phyloP scores from a whole-genome alignment of 2,113 vertebrate species.

The Saimiri boliviensis region DNA sequence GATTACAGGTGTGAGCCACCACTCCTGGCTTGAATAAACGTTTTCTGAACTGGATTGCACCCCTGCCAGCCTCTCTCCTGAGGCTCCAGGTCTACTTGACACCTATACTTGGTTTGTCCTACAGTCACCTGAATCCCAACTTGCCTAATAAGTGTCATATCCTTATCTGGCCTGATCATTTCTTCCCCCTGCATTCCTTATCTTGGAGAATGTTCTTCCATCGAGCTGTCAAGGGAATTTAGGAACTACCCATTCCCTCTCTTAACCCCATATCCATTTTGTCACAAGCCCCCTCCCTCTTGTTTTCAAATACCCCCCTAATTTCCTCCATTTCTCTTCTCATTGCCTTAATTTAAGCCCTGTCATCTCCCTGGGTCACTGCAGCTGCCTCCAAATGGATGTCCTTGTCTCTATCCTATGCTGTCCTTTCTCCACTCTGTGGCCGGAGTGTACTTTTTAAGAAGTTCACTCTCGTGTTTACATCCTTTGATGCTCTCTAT shows the following conservation, averaged over 20 bases:
- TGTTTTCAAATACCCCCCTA: not conserved
- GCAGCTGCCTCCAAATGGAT: not conserved
- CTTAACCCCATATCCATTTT: not conserved
- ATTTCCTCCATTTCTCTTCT: not conserved
- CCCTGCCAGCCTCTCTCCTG: not conserved
- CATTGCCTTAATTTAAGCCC: not conserved
- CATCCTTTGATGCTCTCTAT: not conserved
- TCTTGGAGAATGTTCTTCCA: not conserved
- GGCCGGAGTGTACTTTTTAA: not conserved
- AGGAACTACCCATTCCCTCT: not conserved
- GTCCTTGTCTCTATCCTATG: not conserved
- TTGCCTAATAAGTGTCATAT: not conserved
- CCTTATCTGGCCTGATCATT: not conserved
- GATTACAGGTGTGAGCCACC: too few species aligned
- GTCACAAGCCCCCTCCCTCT: not conserved
- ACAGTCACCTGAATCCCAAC: not conserved
- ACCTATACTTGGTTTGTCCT: not conserved
- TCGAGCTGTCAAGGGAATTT: not conserved
- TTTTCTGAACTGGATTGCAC: not conserved
- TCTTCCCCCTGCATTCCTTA: not conserved
- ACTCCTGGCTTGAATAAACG: accelerated
- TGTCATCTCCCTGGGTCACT: not conserved
- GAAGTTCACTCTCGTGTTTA: not conserved
- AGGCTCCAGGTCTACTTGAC: not conserved
- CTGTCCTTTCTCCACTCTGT: not conserved